Evolutionary conservation across 2,888 invertebrate genomes (phyloP), one percentile per base, ranked within the genome.

Genomic region (Tryphoninae sp.): DNA sequence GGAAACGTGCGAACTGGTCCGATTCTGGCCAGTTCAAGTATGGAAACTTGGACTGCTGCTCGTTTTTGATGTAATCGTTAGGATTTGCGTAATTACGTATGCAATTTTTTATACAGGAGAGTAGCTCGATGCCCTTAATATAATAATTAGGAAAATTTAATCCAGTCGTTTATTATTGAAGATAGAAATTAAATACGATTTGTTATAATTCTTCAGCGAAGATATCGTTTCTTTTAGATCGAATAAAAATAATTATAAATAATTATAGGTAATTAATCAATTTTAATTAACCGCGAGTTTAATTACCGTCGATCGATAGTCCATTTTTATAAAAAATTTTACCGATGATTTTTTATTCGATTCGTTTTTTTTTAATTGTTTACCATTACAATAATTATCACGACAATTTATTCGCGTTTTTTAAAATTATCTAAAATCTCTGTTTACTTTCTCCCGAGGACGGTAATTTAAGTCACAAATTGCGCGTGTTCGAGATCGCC

Each of bases 81-180:
- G 8, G 23, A 23, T 51, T 61, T 42, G 22, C 19, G 19, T 42
- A 26, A 67, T 49, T 65, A 75, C 67, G 58, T 26, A 45, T 76
- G 59, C 67, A 76, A 68, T 68, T n/a, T 61, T 75, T 55, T 59
- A 62, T 61, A 51, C 42, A 51, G 65, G 55, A 22, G 45, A 9
- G n/a, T 26, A n/a, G 45, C 45, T 40, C 22, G 59, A 62, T 19
- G 45, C 42, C 33, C 3, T 45, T 45, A 45, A 4, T 9, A 13
- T 13, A 13, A 2, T 45, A 45, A 45, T 45, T 2, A 45, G 3
- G 8, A 45, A 45, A 2, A 45, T 13, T 45, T 9, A 9, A 13
- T 13, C 2, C 45, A 13, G 13, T 2, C 13, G 9, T 13, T 45
- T 45, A 13, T 11, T 11, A 13, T 13, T 13, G 13, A 13, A 45